Evolutionary conservation across 2,888 invertebrate genomes (phyloP), one percentile per base, ranked within the genome.

Genomic region (Eristalis tenax): DNA sequence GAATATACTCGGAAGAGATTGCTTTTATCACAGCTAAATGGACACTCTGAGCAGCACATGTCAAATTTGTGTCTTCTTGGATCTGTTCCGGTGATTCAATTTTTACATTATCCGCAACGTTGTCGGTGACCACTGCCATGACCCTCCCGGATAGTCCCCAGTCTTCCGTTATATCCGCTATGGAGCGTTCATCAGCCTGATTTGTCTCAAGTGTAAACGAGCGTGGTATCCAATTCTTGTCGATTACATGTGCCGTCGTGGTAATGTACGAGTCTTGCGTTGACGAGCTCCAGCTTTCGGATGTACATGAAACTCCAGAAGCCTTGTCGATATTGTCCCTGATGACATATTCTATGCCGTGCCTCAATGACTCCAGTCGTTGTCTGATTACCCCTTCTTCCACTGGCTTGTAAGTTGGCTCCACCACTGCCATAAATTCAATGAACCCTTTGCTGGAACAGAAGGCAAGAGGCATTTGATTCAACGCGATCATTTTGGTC

Each of bases 401-500:
- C 15, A 43, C 8, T 13, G 61, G 66, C 18, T 6, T 68, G 40
- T 68, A 74, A 18, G 63, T 74, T 56, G 68, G 68, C 26, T 68
- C 74, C 1, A 66, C 50, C 11, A 80, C 63, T 28, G 61, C 35
- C 81, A 69, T 69, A 26, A 80, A 80, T 15, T 64, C 13, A 15
- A 26, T 13, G 18, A 73, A 73, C 10, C 66, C 73, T 11, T 35
- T 50, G n/a, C 73, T 73, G 3, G 65, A 38, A 59, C 79, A 79
- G 32, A 78, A 78, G 1, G 77, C 63, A 4, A 78, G 10, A n/a
- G 71, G 65, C 78, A 79, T n/a, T 79, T 79, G 71, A 11, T 79
- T 79, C 18, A 73, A 50, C 23, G 35, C 73, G 22, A 68, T 80
- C 50, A 68, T 35, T 74, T 71, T 78, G 1, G 78, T 57, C 8